Evolutionary conservation across 2,888 invertebrate genomes (phyloP).

Genomic region (Drosophila limbata): DNA sequence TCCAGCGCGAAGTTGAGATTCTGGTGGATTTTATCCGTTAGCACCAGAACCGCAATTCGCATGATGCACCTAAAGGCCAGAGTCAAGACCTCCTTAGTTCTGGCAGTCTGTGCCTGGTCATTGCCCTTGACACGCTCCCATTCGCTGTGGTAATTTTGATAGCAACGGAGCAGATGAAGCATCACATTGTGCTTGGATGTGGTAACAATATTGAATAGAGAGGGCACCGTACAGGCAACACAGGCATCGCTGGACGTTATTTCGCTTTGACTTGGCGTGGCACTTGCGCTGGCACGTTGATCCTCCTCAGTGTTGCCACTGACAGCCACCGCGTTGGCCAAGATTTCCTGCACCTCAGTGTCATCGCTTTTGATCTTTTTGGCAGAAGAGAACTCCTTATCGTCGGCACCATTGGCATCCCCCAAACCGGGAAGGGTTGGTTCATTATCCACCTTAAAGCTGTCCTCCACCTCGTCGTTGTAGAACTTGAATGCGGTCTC

Average conservation of each 20-base stretch:
- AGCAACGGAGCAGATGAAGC: slow-evolving; percentile 82
- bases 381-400: slow-evolving; percentile 83
- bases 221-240: slow-evolving; percentile 44
- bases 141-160: slow-evolving; percentile 74
- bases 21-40: slow-evolving; percentile 81
- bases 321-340: slow-evolving; percentile 77
- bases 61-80: slow-evolving; percentile 69
- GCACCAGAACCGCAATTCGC: slow-evolving; percentile 73
- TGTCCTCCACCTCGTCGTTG: slow-evolving; percentile 74
- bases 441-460: slow-evolving; percentile 16
- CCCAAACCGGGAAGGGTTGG: slow-evolving; percentile 7
- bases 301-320: slow-evolving; percentile 46
- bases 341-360: slow-evolving; percentile 84
- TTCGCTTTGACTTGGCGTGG: slow-evolving; percentile 49
- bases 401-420: slow-evolving; percentile 37
- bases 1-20: slow-evolving; percentile 78
- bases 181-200: slow-evolving; percentile 81
- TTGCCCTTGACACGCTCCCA: neutral
- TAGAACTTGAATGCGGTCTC: slow-evolving; percentile 85
- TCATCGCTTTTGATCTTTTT: slow-evolving; percentile 86
- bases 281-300: slow-evolving; percentile 32
- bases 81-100: slow-evolving; percentile 44
- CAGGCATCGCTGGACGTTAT: slow-evolving; percentile 41
- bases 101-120: slow-evolving; percentile 3
- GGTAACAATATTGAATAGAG: slow-evolving; percentile 51